These are phyloP conservation scores for Ammodytes dubius DNA, from an alignment of 2,113 vertebrate species.

Conservation along the genomic window DNA sequence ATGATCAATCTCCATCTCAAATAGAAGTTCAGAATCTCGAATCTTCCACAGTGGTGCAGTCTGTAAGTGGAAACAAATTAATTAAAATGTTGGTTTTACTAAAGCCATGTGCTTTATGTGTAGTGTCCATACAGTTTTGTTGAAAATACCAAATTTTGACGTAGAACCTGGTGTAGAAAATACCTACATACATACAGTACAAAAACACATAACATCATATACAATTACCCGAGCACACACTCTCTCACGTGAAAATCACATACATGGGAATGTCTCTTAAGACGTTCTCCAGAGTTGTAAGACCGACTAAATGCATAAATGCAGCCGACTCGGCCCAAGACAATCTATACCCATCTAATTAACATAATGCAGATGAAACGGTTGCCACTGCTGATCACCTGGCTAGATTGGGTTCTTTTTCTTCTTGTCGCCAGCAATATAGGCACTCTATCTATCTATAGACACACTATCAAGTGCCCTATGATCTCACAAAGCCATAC, in stretches of 20 bases:
- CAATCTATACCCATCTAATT: constrained; percentile 62
- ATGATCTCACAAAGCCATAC: constrained; percentile 27
- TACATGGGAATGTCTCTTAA: background rate
- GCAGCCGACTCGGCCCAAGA: background rate
- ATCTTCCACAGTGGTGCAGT: too few relatives aligned
- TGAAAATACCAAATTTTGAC: background rate
- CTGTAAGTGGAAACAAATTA: too few relatives aligned
- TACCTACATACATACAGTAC: background rate
- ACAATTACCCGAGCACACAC: background rate
- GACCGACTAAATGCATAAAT: constrained; percentile 4
- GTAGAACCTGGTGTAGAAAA: background rate
- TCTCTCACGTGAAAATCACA: background rate
- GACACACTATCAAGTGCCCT: constrained; percentile 48
- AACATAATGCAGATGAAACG: constrained; percentile 47
- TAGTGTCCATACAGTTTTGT: background rate
- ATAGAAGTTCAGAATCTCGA: too few relatives aligned
- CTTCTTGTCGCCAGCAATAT: background rate
- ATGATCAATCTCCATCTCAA: too few relatives aligned
- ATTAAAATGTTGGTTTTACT: background rate
- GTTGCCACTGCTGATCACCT: constrained; percentile 19
- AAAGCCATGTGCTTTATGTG: background rate
- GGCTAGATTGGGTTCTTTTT: constrained; percentile 40
- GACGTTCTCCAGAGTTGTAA: constrained; percentile 12
- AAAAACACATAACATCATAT: background rate
- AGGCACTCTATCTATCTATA: constrained; percentile 34